These are phyloP conservation scores for Campoplex capitator DNA, from an alignment of 2,888 invertebrate species.

Conservation along the genomic window DNA sequence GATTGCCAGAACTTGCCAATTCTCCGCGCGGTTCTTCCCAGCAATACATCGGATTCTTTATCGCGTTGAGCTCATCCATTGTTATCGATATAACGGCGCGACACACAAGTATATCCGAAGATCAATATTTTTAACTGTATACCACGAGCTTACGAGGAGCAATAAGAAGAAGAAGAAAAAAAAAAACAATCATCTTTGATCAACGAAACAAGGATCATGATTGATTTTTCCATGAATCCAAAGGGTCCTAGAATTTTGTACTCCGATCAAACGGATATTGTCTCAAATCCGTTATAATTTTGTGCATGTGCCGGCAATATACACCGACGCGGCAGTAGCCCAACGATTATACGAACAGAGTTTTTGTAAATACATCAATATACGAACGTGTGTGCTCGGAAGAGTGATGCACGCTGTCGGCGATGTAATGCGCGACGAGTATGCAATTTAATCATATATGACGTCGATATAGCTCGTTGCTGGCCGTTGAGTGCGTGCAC, in stretches of 20 bases:
- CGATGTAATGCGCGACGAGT: slow-evolving; percentile 33
- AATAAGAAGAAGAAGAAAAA: neutral
- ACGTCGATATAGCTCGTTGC: slow-evolving; percentile 27
- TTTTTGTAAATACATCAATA: slow-evolving; percentile 2
- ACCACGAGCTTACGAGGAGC: neutral
- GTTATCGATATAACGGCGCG: neutral
- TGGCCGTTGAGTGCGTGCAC: neutral
- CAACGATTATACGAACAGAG: neutral
- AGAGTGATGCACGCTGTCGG: slow-evolving; percentile 36
- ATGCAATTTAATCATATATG: slow-evolving; percentile 37
- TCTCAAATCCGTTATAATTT: slow-evolving; percentile 25
- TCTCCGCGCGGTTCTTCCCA: neutral
- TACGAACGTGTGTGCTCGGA: neutral
- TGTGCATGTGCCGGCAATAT: slow-evolving; percentile 7
- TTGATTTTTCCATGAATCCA: neutral
- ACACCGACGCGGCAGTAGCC: neutral
- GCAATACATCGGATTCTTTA: neutral
- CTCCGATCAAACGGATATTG: neutral
- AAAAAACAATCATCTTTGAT: neutral
- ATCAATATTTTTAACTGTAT: neutral
- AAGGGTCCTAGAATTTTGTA: neutral
- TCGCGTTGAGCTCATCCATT: neutral
- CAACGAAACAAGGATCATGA: no score
- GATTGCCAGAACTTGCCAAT: slow-evolving; percentile 7
- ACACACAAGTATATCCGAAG: neutral